These are phyloP conservation scores for Characodon lateralis DNA, from an alignment of 2,797 vertebrate genomes.

Conservation along the genomic window DNA sequence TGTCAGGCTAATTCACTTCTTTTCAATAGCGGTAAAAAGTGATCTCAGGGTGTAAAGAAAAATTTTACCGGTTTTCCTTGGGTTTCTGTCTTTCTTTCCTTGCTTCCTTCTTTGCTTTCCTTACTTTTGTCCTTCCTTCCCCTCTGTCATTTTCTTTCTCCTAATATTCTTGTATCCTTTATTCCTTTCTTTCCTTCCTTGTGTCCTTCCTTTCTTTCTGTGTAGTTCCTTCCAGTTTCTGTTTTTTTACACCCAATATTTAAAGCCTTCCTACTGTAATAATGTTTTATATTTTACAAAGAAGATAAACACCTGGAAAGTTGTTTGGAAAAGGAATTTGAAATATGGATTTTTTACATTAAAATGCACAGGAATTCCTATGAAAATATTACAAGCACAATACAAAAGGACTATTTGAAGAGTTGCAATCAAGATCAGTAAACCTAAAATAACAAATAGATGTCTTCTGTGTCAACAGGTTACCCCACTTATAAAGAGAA, in stretches of 20 bases:
- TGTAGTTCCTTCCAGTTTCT: too few species aligned
- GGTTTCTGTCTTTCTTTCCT: not conserved
- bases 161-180: too few species aligned
- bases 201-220: not conserved
- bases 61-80: not conserved
- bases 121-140: not conserved
- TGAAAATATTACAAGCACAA: not conserved
- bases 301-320: too few species aligned
- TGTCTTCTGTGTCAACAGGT: constrained; percentile 71
- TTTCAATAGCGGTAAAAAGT: not conserved
- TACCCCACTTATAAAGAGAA: constrained; percentile 99
- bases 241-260: not conserved
- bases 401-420: not conserved
- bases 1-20: not conserved
- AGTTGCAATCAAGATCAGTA: not conserved
- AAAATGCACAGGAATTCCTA: not conserved
- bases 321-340: not conserved
- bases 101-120: not conserved
- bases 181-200: too few species aligned
- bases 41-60: not conserved
- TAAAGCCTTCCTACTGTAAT: too few species aligned
- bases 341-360: not conserved
- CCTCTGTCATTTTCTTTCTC: not conserved
- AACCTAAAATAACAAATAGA: not conserved
- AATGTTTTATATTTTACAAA: too few species aligned